Evolutionary conservation across 1,140 invertebrate genomes (phyloP), one percentile per base, ranked within the genome.

Genomic region (Lethocerus indicus): DNA sequence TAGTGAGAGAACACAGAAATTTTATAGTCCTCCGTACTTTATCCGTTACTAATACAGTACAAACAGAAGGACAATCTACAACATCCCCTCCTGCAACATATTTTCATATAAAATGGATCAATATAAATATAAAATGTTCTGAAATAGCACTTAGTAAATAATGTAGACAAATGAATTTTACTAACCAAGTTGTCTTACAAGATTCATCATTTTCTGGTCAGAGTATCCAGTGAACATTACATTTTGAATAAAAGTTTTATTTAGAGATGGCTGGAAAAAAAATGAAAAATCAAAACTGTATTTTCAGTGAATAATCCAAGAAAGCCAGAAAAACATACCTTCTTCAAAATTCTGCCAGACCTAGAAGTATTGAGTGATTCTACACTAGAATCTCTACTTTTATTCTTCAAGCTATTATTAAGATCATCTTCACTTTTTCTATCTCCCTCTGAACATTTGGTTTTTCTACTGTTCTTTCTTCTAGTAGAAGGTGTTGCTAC

Each of bases 1-100:
- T 53, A 0, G 63, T 63, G 9, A 72, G 41, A 3, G 63, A 61
- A 18, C 67, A 71, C 7, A 73, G 55, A 50, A 73, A 70, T 59
- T 73, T 72, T 2, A 63, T 58, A 9, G 70, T 71, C 50, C 69
- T 62, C 40, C 64, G 61, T 23, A 73, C 57, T 60, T 70, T 69
- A 26, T 72, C 69, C 13, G 69, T 70, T 3, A 72, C 64, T 3
- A 73, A 49, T 21, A 71, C 53, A 13, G 61, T 58, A 42, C 67
- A 69, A 7, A 63, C 58, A 6, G 52, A 24, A 12, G 62, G 54
- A 26, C 64, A 56, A 13, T 66, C 58, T 0, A 63, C 63, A 50
- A 66, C 60, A 13, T 26, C 53, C 36, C 62, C 67, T 37, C 66
- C 67, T 68, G 37, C 32, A 60, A 53, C 54, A n/a, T n/a, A n/a